phyloP scores from a whole-genome alignment of 2,888 invertebrate genomes.

The Dioctria rufipes region DNA sequence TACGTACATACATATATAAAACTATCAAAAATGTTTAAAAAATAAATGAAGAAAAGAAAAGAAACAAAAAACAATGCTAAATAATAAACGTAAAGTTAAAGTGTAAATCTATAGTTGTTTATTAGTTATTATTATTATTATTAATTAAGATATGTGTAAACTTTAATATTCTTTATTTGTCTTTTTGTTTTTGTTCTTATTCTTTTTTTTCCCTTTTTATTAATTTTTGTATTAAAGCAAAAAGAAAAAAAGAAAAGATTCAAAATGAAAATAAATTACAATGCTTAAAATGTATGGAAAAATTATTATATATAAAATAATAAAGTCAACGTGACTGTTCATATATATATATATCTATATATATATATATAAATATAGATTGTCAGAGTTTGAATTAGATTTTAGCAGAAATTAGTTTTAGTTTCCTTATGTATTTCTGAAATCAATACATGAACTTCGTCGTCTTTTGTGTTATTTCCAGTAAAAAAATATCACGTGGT shows the following conservation, averaged over 20 bases:
- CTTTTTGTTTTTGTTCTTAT: too few species aligned
- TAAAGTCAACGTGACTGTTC: too few species aligned
- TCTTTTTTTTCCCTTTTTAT: background rate
- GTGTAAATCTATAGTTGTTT: background rate
- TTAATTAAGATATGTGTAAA: background rate
- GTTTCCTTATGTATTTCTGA: too few species aligned
- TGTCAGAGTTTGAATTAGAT: too few species aligned
- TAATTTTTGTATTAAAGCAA: background rate
- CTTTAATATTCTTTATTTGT: background rate
- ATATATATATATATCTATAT: too few species aligned
- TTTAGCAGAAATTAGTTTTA: too few species aligned
- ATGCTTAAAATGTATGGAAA: slow-evolving; percentile 8
- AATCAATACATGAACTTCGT: too few species aligned
- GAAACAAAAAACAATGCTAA: background rate
- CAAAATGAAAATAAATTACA: background rate
- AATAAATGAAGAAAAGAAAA: background rate
- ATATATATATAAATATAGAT: too few species aligned
- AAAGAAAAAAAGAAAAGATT: background rate
- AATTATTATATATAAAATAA: too few species aligned
- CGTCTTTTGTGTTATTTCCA: too few species aligned
- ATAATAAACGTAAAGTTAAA: background rate
- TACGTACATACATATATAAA: background rate
- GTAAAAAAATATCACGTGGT: too few species aligned
- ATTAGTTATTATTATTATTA: background rate
- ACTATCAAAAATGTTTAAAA: background rate